phyloP scores from a whole-genome alignment of 2,797 vertebrate genomes.

The Poecilia picta region DNA sequence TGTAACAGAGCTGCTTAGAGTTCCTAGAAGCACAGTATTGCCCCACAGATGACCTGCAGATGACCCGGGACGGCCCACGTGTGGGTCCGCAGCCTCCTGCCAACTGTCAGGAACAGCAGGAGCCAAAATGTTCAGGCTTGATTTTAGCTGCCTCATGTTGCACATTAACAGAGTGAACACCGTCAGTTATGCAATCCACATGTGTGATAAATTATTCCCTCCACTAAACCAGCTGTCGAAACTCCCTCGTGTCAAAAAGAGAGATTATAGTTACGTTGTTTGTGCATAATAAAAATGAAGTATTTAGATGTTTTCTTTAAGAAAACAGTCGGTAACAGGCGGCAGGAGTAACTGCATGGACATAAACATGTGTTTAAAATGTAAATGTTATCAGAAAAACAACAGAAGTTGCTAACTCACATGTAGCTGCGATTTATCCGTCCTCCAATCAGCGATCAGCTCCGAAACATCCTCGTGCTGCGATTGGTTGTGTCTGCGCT shows the following conservation, averaged over 20 bases:
- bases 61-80: not conserved
- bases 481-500: constrained; percentile 53
- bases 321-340: not conserved
- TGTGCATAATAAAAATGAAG: not conserved
- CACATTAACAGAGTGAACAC: constrained; percentile 8
- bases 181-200: not conserved
- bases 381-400: not conserved
- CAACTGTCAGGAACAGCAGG: not conserved
- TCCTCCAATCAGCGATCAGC: constrained; percentile 33
- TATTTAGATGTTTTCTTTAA: not conserved
- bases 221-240: not conserved
- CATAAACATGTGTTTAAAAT: not conserved
- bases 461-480: not conserved
- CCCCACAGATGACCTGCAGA: not conserved
- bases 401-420: constrained; percentile 38
- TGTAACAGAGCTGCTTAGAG: not conserved
- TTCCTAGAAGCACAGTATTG: not conserved
- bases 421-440: not conserved
- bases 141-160: not conserved
- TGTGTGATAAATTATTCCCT: not conserved
- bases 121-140: not conserved
- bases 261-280: not conserved
- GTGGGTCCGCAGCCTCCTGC: not conserved
- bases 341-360: not conserved
- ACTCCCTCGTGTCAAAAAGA: not conserved